Conservation (phyloP, 2,113 vertebrate genomes). For the Gasterosteus aculeatus region DNA sequence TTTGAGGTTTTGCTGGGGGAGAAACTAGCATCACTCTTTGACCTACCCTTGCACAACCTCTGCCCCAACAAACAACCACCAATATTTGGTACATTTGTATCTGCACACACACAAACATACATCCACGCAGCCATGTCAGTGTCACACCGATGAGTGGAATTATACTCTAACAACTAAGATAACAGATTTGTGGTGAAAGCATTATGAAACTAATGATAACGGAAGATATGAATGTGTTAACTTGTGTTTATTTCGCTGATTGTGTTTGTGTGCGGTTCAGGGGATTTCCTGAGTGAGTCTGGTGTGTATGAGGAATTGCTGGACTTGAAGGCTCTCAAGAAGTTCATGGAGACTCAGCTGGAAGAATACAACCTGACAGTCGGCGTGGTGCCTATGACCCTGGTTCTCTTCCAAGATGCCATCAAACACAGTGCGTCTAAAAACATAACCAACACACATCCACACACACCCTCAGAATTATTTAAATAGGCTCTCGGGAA, state of each 20-base stretch:
- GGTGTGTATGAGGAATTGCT: conserved; percentile 86
- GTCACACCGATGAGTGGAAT: background rate
- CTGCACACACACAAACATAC: background rate
- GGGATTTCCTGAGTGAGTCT: conserved; percentile 86
- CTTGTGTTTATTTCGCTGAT: background rate
- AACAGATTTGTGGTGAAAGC: background rate
- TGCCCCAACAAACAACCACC: conserved; percentile 87
- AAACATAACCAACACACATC: background rate
- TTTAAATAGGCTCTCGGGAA: background rate
- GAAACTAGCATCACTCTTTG: conserved; percentile 85
- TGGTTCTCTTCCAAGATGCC: conserved; percentile 89
- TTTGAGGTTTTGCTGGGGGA: conserved; percentile 83
- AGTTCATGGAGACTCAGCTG: conserved; percentile 84
- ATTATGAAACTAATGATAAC: background rate
- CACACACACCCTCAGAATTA: background rate
- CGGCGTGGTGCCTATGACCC: conserved; percentile 82
- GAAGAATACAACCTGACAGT: conserved; percentile 86
- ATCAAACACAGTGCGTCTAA: conserved; percentile 85
- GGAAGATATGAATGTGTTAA: conserved; percentile 1
- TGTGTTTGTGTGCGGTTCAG: conserved; percentile 64
- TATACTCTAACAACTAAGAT: background rate
- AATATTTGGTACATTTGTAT: conserved; percentile 83
- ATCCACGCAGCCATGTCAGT: background rate
- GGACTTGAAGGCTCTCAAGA: conserved; percentile 83
- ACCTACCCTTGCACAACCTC: conserved; percentile 85